Base-by-base conservation (phyloP, 2,797 vertebrate species). In the Hippocampus kuda region DNA sequence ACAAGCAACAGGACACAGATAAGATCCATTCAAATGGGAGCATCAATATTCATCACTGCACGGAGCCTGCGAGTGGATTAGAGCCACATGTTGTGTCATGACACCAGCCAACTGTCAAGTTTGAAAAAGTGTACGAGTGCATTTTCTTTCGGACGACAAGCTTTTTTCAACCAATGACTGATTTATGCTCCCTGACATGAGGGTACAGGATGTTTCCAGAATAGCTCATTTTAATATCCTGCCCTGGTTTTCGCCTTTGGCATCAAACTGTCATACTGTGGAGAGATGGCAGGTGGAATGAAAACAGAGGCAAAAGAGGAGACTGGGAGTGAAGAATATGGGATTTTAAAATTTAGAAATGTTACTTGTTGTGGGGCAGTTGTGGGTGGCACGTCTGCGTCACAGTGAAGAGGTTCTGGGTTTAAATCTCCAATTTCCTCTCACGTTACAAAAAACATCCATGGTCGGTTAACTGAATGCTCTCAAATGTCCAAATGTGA, bases 31-130 rank as follows among this genome's bases (percentile, higher is more conserved):
- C 71, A 77, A 77, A 83, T 69, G 68, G 27, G 65, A 77, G 70
- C 79, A 79, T 82, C 73, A 77, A 74, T 78, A 81, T 84, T 80
- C 73, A 83, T 79, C 75, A 56, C 22, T 68, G 72, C 38, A 38
- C 2, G 15, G 70, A 20, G 44, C 13, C 4, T 27, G 24, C 30
- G 16, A 72, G 70, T 51, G 71, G 72, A 80, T 79, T 70, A 69
- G 70, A 70, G 22, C 2, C 0, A 22, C 11, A 30, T 46, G 16
- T 20, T 68, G 67, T 76, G 77, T 66, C 68, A 73, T 67, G 67
- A 76, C 62, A 72, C 65, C 5, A 48, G 20, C 8, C 27, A 65
- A 48, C 44, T 27, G 24, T 24, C 24, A 57, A 57, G 56, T 56
- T 56, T 1, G 10, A 63, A 63, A 41, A 63, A 41, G 7, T 66